These are phyloP conservation scores for Parelbella ahira DNA, from an alignment of 2,888 invertebrate genomes.

Conservation along the genomic window DNA sequence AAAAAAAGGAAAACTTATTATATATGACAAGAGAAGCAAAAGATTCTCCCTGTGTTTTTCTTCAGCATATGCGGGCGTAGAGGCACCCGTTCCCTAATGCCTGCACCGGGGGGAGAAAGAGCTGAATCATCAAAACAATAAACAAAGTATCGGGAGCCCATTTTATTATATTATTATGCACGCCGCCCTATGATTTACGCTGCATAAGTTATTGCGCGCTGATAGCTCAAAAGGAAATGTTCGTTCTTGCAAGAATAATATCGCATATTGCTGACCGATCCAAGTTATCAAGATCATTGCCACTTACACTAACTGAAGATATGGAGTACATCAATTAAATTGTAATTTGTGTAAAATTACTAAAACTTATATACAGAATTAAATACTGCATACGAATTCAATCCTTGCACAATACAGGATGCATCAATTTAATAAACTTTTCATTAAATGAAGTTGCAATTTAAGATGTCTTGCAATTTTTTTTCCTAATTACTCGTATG, in stretches of 20 bases:
- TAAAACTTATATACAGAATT: no score
- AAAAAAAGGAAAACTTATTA: slow-evolving; percentile 5
- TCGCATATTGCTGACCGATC: no score
- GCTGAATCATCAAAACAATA: slow-evolving; percentile 81
- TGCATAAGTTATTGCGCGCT: slow-evolving; percentile 53
- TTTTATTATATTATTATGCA: slow-evolving; percentile 79
- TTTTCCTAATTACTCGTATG: no score
- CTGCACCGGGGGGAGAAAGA: slow-evolving; percentile 50
- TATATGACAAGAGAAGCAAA: slow-evolving; percentile 5
- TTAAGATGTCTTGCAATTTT: no score
- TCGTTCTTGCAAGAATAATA: slow-evolving; percentile 4
- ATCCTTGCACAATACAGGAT: no score
- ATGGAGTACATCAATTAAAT: no score
- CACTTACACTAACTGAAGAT: no score
- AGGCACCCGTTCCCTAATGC: slow-evolving; percentile 38
- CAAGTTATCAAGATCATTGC: no score
- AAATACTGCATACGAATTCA: no score
- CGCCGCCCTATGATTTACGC: slow-evolving; percentile 75
- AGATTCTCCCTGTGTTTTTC: slow-evolving; percentile 47
- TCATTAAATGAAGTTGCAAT: no score
- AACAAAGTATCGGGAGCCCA: slow-evolving; percentile 78
- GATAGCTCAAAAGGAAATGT: slow-evolving; percentile 32
- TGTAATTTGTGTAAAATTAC: no score
- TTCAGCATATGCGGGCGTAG: slow-evolving; percentile 62
- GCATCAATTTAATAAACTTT: no score